These are phyloP conservation scores for Caenorhabditis brenneri DNA, from an alignment of 1,140 invertebrate species.

Conservation along the genomic window DNA sequence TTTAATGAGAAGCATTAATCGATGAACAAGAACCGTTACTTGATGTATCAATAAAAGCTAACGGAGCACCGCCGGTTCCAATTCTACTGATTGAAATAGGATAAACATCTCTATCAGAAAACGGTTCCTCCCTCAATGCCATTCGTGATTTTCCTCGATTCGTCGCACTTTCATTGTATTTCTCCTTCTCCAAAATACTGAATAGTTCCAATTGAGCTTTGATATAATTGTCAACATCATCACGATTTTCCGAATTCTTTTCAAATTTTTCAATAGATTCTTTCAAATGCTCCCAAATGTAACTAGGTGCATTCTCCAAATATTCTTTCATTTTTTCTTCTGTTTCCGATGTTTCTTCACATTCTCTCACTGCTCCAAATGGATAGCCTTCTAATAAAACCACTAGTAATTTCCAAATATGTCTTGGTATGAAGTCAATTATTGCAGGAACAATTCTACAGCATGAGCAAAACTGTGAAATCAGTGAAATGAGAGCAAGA, in stretches of 20 bases:
- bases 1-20: too few relatives aligned
- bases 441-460: background rate
- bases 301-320: background rate
- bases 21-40: too few relatives aligned
- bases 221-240: background rate
- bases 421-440: too few relatives aligned
- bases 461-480: background rate
- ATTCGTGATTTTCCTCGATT: too few relatives aligned
- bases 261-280: background rate
- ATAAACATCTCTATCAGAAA: too few relatives aligned
- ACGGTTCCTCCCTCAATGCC: too few relatives aligned
- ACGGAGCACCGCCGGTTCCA: too few relatives aligned
- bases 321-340: background rate
- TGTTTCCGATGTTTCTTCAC: background rate
- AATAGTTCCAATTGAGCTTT: background rate
- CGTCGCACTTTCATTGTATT: background rate
- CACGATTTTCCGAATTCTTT: background rate
- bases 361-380: background rate
- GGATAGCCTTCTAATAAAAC: background rate
- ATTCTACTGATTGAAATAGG: too few relatives aligned
- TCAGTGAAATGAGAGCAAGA: background rate
- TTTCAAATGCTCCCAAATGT: background rate
- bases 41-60: too few relatives aligned
- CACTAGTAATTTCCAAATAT: background rate
- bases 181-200: background rate